Base-by-base conservation (phyloP, 2,113 vertebrate species). In the Silurus glanis region DNA sequence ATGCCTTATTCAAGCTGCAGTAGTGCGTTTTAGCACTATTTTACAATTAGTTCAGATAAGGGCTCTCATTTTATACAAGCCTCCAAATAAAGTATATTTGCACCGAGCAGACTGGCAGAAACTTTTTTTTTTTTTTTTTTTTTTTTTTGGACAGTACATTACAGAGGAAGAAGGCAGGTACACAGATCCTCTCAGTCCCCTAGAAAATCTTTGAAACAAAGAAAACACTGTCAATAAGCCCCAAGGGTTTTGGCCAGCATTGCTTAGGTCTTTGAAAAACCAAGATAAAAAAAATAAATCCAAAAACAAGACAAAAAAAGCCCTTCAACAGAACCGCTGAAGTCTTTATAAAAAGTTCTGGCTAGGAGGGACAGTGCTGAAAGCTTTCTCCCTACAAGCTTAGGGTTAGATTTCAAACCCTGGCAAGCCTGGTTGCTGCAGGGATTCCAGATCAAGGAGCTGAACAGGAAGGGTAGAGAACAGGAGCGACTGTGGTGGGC, bases 261-360 rank as follows among this genome's bases (percentile, higher is more conserved):
- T 59, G 69, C 76, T 69, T 88, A 85, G 89, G 78, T 92, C 78
- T 86, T 58, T 37, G 23, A 81, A 59, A 82, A 87, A 91, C 87
- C 51, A 80, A 69, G 55, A 87, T 86, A 80, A 59, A 90, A 37
- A 37, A 37, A 37, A 37, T 37, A 37, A 37, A 37, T 37, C 37
- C 37, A 37, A 37, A 37, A 37, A 37, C 37, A 37, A 37, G 3
- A 37, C 37, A 37, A 37, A 37, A 37, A 37, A 87, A 90, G 80
- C 76, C 47, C 84, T 89, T 86, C 55, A 88, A 88, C 69, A 80
- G 61, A 84, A 84, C 6, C 5, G 19, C 62, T 78, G 56, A 45
- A 61, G 64, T 56, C 62, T 82, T 72, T 69, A 79, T 74, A 80
- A 80, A 25, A 78, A 80, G 12, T 14, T 25, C 82, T 69, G 61